Evolutionary conservation across 2,888 invertebrate genomes (phyloP).

Genomic region (Trichogramma dendrolimi): DNA sequence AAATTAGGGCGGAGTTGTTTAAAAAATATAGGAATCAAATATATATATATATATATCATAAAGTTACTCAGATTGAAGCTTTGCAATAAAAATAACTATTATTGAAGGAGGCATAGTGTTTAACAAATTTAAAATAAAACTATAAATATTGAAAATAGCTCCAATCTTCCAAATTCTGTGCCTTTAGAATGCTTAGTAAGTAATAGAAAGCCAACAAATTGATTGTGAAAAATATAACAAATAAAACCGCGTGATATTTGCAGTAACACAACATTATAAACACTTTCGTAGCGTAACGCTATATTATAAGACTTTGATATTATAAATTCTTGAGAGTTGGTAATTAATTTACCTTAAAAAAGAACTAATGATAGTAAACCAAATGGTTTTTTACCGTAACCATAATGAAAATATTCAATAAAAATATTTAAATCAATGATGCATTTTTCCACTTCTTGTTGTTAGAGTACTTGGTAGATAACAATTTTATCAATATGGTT

Average conservation of each 20-base stretch:
- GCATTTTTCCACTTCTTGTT: no score
- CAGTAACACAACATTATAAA: conserved; percentile 8
- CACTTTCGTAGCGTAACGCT: not conserved
- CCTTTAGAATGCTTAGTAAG: conserved; percentile 34
- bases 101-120: no score
- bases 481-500: no score
- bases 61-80: no score
- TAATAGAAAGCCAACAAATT: conserved; percentile 17
- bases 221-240: conserved; percentile 9
- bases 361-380: conserved; percentile 17
- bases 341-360: conserved; percentile 2
- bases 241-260: conserved; percentile 9
- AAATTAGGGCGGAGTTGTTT: no score
- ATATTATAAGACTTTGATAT: no score
- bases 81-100: no score
- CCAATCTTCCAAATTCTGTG: conserved; percentile 37
- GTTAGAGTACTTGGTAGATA: no score
- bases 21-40: no score
- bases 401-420: no score
- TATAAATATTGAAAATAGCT: conserved; percentile 19
- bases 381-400: not conserved
- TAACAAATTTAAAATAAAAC: conserved; percentile 6
- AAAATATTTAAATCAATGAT: no score
- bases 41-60: no score
- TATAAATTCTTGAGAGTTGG: conserved; percentile 7